phyloP scores from a whole-genome alignment of 2,888 invertebrate species.

The Carpatolechia fugitivella region DNA sequence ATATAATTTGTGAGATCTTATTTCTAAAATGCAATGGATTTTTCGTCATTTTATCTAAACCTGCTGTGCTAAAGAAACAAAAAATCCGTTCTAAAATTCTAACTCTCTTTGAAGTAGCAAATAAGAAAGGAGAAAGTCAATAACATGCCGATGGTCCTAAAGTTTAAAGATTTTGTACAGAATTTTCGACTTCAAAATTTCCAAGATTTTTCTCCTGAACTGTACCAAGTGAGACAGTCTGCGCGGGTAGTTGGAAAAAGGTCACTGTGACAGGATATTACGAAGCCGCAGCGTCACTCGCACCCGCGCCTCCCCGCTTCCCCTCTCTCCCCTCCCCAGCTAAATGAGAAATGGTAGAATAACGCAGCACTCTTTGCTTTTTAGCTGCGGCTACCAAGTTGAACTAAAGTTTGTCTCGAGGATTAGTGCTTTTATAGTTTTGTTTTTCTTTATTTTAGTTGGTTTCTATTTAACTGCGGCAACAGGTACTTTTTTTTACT shows the following conservation, averaged over 20 bases:
- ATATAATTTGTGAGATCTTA: too few species aligned
- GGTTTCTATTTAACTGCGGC: neutral
- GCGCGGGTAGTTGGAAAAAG: conserved; percentile 39
- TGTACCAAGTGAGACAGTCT: conserved; percentile 1
- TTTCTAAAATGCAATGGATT: too few species aligned
- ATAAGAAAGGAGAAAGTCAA: too few species aligned
- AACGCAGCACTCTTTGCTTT: conserved; percentile 26
- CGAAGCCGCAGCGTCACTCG: conserved; percentile 65
- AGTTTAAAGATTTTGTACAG: neutral
- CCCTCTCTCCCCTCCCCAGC: conserved; percentile 34
- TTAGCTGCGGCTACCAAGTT: conserved; percentile 4
- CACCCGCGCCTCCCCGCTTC: conserved; percentile 49
- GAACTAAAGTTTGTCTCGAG: conserved; percentile 2
- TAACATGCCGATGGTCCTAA: too few species aligned
- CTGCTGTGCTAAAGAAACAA: too few species aligned
- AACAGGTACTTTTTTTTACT: neutral
- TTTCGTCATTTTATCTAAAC: too few species aligned
- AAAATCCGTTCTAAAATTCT: too few species aligned
- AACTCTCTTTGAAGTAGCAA: too few species aligned
- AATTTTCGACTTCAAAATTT: neutral
- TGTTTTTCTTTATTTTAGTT: neutral
- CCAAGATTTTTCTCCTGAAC: neutral
- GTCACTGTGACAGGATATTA: conserved; percentile 73
- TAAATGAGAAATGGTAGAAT: conserved; percentile 70
- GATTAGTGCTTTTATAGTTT: neutral